Evolutionary conservation across 2,888 invertebrate species (phyloP).

Genomic region (Hydraecia micacea): DNA sequence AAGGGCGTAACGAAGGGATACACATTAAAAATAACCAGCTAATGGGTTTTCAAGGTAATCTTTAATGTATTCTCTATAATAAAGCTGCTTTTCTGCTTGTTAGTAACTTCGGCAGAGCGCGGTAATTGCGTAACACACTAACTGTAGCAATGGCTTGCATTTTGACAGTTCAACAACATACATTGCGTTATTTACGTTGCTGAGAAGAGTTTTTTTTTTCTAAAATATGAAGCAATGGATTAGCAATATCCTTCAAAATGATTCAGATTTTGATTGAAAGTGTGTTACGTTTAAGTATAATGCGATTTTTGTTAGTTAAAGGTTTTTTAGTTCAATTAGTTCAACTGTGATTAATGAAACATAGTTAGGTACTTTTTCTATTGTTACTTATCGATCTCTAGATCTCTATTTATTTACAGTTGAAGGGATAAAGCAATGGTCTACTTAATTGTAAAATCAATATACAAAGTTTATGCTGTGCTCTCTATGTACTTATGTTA

Average conservation of each 20-base stretch:
- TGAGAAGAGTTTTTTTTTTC: not conserved
- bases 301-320: slow-evolving; percentile 11
- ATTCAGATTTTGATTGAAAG: not conserved
- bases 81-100: slow-evolving; percentile 38
- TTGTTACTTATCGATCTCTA: too few species aligned
- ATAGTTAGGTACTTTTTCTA: too few species aligned
- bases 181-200: not conserved
- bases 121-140: not conserved
- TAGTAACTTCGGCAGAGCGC: slow-evolving; percentile 9
- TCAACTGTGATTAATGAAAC: too few species aligned
- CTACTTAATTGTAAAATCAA: not conserved
- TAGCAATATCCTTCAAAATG: not conserved
- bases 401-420: too few species aligned
- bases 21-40: slow-evolving; percentile 67
- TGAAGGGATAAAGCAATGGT: not conserved
- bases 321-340: not conserved
- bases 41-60: slow-evolving; percentile 65
- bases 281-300: not conserved
- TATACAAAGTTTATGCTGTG: not conserved
- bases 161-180: not conserved
- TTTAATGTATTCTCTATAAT: slow-evolving; percentile 43
- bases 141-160: too few species aligned
- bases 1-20: slow-evolving; percentile 65
- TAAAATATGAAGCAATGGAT: not conserved
- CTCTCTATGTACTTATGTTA: not conserved